These are phyloP conservation scores for Callyntrura guangdongensis DNA, from an alignment of 2,888 invertebrate genomes.

Conservation along the genomic window DNA sequence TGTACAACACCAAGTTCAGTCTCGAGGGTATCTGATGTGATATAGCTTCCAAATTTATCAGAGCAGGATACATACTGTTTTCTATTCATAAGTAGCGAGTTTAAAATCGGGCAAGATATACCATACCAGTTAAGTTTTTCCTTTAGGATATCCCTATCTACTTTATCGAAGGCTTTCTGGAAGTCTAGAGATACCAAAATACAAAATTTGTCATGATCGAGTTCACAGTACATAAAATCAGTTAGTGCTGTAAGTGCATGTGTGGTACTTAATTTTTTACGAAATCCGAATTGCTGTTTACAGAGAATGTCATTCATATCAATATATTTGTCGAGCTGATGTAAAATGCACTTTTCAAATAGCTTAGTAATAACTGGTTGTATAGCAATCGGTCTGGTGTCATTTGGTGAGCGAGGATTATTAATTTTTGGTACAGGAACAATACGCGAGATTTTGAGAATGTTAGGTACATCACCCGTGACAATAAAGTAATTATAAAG, in stretches of 20 bases:
- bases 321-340: slow-evolving; percentile 38
- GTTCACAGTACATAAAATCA: slow-evolving; percentile 49
- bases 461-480: slow-evolving; percentile 25
- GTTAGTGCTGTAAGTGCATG: slow-evolving; percentile 61
- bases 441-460: slow-evolving; percentile 36
- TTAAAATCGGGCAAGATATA: slow-evolving; percentile 48
- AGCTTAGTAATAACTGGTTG: slow-evolving; percentile 60
- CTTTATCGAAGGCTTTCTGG: slow-evolving; percentile 68
- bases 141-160: slow-evolving; percentile 41
- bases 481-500: slow-evolving; percentile 35
- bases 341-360: slow-evolving; percentile 62
- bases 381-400: slow-evolving; percentile 64
- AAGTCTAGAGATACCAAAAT: slow-evolving; percentile 66
- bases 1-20: slow-evolving; percentile 54
- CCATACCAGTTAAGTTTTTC: slow-evolving; percentile 72
- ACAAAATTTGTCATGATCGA: slow-evolving; percentile 64
- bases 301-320: too few species aligned
- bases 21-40: slow-evolving; percentile 2
- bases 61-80: slow-evolving; percentile 51
- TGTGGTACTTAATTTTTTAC: slow-evolving; percentile 32
- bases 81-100: slow-evolving; percentile 47
- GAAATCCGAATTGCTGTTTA: slow-evolving; percentile 73
- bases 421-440: slow-evolving; percentile 63
- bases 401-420: slow-evolving; percentile 5
- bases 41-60: not conserved